These are phyloP conservation scores for Pleuronectes platessa DNA, from an alignment of 2,113 vertebrate species.

Conservation along the genomic window DNA sequence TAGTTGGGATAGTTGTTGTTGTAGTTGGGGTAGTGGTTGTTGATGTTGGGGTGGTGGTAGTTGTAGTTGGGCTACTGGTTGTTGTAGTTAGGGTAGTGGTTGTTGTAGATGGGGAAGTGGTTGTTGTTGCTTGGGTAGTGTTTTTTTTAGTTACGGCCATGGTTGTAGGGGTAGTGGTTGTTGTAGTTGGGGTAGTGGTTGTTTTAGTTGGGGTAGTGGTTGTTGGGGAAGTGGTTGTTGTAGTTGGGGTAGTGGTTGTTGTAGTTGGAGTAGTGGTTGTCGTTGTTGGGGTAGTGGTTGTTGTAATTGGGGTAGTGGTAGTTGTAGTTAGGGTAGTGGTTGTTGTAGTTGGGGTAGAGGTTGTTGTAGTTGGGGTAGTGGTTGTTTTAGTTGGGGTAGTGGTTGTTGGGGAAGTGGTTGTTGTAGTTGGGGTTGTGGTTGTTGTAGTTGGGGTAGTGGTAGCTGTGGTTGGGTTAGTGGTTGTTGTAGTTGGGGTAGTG, in stretches of 20 bases:
- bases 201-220: neutral
- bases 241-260: neutral
- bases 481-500: neutral
- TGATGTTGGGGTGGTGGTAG: neutral
- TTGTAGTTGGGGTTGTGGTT: neutral
- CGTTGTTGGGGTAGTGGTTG: neutral
- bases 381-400: too few species aligned
- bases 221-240: neutral
- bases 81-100: neutral
- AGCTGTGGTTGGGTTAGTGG: too few species aligned
- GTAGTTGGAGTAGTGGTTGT: neutral
- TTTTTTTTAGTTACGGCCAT: too few species aligned
- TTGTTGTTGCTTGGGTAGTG: neutral
- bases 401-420: too few species aligned
- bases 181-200: neutral
- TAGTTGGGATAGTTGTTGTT: neutral
- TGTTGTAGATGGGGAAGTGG: neutral
- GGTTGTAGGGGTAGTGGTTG: neutral
- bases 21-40: neutral
- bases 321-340: too few species aligned
- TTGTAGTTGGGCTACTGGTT: neutral
- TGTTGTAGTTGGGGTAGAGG: too few species aligned
- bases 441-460: neutral
- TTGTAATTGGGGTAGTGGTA: too few species aligned
- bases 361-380: too few species aligned